A percentile compares a stretch with the other conserved stretches of the same genome.
These are phyloP conservation scores for Probosciger aterrimus DNA, from an alignment of 2,113 vertebrate species.

Conservation along the genomic window DNA sequence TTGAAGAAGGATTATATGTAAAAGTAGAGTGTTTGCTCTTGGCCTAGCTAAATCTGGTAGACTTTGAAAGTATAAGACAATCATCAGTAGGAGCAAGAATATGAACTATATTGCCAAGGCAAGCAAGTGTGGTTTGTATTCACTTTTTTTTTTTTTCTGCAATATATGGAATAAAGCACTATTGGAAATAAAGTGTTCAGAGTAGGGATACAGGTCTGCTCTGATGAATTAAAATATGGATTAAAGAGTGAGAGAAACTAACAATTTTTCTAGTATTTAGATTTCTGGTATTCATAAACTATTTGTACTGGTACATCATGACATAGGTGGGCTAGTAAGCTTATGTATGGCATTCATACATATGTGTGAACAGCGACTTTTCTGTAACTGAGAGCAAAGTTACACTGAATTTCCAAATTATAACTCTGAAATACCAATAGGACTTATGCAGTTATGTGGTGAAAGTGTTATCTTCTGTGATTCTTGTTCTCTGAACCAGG, in stretches of 20 bases:
- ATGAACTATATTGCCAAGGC: background rate
- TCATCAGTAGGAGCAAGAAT: background rate
- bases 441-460: background rate
- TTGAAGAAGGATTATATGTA: conserved; percentile 5
- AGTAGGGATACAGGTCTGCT: background rate
- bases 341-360: background rate
- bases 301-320: background rate
- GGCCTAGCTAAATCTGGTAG: background rate
- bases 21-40: background rate
- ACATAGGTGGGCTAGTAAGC: background rate
- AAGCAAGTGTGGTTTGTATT: background rate
- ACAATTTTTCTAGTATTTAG: background rate
- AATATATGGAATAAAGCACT: background rate
- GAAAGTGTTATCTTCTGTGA: background rate
- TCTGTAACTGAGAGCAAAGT: background rate
- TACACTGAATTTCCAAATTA: background rate
- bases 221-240: background rate
- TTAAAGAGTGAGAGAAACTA: background rate
- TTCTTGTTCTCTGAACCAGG: background rate
- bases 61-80: background rate
- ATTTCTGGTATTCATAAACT: background rate
- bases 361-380: background rate
- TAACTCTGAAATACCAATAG: background rate
- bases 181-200: background rate
- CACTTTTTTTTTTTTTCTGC: background rate